Conservation (phyloP, 2,888 invertebrate genomes). For the Thera obeliscata region DNA sequence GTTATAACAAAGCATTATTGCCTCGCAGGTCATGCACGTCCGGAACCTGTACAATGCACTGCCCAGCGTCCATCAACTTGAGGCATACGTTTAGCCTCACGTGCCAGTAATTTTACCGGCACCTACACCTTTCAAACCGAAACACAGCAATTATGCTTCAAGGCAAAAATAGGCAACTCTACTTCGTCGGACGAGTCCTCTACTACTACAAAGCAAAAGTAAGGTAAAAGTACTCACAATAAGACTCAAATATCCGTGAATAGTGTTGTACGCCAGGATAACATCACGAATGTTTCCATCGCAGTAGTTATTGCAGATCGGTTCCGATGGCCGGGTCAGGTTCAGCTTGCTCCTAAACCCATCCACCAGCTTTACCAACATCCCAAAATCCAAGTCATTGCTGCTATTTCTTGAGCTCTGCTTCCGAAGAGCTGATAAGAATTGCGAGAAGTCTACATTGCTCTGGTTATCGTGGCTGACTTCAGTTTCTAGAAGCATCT, state of each 20-base stretch:
- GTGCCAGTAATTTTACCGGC: no score
- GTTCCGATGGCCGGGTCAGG: constrained; percentile 62
- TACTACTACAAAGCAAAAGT: neutral
- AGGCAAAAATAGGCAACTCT: no score
- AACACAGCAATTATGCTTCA: no score
- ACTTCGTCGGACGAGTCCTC: no score
- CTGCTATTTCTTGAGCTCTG: constrained; percentile 61
- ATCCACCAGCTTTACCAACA: constrained; percentile 70
- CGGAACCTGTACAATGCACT: no score
- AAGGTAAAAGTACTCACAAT: constrained; percentile 83
- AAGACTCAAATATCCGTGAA: constrained; percentile 93
- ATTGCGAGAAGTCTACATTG: constrained; percentile 65
- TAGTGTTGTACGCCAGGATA: constrained; percentile 86
- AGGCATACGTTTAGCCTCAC: no score
- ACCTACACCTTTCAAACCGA: no score
- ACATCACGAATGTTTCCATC: constrained; percentile 85
- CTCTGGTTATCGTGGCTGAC: constrained; percentile 62
- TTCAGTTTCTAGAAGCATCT: constrained; percentile 69
- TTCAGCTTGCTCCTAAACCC: constrained; percentile 68
- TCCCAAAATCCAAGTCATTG: constrained; percentile 72
- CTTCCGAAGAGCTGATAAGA: constrained; percentile 63
- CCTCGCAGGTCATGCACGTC: no score
- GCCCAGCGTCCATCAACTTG: no score
- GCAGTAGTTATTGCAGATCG: constrained; percentile 80
- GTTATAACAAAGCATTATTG: no score